Evolutionary conservation across 2,888 invertebrate genomes (phyloP), one percentile per base, ranked within the genome.

Genomic region (Amiota communis): DNA sequence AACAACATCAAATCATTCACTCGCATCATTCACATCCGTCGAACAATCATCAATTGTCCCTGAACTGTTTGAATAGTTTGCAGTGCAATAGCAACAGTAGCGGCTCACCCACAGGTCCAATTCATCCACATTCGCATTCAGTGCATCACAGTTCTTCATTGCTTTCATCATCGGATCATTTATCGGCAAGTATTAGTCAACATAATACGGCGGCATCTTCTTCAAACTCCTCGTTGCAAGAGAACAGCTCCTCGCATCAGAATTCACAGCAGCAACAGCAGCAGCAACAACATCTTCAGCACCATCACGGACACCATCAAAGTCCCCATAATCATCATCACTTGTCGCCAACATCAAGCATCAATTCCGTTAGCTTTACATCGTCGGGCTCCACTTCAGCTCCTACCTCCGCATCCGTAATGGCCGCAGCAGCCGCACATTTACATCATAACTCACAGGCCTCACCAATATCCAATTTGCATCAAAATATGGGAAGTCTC

Each of bases 401-500:
- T 75, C 76, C 89, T 76, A 82, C 81, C 79, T 77, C 84, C 80
- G 71, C 84, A 72, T 68, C 87, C 82, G 84, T 86, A 71, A 83
- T 88, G 87, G 87, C 87, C 71, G 87, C 87, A 70, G 86, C 88
- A 15, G 85, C 88, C 15, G 87, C 86, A 23, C 88, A 88, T 76
- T 78, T 88, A 74, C 89, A 88, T 78, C 88, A 88, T 81, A 88
- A 84, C 67, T 85, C 89, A 53, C 87, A 89, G 80, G 82, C 89
- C 20, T 88, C 90, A 78, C 87, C 89, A 80, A 89, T 89, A 82
- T 88, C 89, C 77, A 89, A 90, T 81, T 81, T 90, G 73, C 89
- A 90, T 77, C 89, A 90, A 77, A 89, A 89, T 53, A 89, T 89
- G 89, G 90, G 89, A 72, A 88, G 87, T 68, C 84, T 90, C 47